Conservation (phyloP, 2,888 invertebrate species). For the Pomacea canaliculata region DNA sequence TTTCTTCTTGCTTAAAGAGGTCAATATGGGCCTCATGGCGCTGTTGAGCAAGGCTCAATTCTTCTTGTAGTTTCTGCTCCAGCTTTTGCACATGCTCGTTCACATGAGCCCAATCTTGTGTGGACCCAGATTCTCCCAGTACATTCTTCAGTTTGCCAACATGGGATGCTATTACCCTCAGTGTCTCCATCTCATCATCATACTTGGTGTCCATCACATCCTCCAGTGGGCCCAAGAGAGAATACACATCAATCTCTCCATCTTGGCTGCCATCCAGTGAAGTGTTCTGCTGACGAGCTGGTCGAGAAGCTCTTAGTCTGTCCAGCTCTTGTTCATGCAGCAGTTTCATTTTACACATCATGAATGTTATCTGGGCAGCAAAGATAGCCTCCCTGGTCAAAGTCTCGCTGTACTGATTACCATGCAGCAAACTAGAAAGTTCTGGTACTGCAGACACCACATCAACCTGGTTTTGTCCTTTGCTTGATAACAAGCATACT, state of each 20-base stretch:
- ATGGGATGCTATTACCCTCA: conserved; percentile 52
- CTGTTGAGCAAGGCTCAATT: conserved; percentile 51
- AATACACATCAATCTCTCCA: conserved; percentile 48
- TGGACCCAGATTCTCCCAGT: background rate
- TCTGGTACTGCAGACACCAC: conserved; percentile 27
- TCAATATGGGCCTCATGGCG: conserved; percentile 58
- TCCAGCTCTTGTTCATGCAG: conserved; percentile 53
- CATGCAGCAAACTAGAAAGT: conserved; percentile 33
- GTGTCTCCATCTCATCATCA: conserved; percentile 58
- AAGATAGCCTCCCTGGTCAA: conserved; percentile 83
- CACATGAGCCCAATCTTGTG: conserved; percentile 30
- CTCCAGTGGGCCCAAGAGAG: conserved; percentile 53
- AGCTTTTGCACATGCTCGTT: conserved; percentile 51
- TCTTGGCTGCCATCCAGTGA: conserved; percentile 50
- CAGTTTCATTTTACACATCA: conserved; percentile 55
- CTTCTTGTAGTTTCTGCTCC: conserved; percentile 54
- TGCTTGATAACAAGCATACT: conserved; percentile 7
- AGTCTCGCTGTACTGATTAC: conserved; percentile 70
- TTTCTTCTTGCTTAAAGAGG: conserved; percentile 54
- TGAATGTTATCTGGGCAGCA: conserved; percentile 74
- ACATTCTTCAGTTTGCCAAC: conserved; percentile 43
- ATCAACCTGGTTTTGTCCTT: background rate
- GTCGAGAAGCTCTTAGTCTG: conserved; percentile 49
- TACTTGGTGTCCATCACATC: conserved; percentile 59
- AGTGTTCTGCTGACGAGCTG: conserved; percentile 44